Evolutionary conservation across 1,140 invertebrate genomes (phyloP).

Genomic region (Tetragonula clypearis): DNA sequence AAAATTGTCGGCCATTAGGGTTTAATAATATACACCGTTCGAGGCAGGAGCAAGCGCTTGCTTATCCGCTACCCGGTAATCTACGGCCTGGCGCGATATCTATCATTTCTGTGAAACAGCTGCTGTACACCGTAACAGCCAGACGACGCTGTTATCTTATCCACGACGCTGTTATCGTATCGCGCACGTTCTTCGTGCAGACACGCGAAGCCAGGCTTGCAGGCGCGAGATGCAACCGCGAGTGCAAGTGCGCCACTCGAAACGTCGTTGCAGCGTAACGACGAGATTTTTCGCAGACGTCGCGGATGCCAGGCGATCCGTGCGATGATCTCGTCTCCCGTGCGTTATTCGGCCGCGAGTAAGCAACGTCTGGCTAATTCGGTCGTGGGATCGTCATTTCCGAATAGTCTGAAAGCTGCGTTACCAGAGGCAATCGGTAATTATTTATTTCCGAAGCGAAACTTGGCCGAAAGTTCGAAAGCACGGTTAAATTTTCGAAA

Average conservation of each 20-base stretch:
- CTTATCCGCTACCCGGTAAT: not conserved
- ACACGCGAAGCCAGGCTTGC: not conserved
- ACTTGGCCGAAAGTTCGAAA: not conserved
- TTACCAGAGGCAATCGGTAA: no score
- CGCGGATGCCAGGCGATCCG: not conserved
- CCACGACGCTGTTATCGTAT: not conserved
- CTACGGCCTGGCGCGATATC: not conserved
- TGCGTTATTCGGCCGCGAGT: conserved; percentile 1
- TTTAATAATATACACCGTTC: not conserved
- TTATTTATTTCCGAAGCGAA: conserved; percentile 7
- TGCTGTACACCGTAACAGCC: not conserved
- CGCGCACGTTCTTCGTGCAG: not conserved
- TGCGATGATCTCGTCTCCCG: not conserved
- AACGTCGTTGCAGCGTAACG: not conserved
- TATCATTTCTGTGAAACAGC: not conserved
- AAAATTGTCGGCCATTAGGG: not conserved
- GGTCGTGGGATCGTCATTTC: conserved; percentile 6
- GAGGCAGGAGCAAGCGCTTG: not conserved
- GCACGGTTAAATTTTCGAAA: conserved; percentile 9
- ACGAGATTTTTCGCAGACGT: not conserved
- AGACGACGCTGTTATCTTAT: conserved; percentile 9
- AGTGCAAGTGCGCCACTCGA: not conserved
- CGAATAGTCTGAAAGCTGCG: not conserved
- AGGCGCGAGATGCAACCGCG: not conserved
- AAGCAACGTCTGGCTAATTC: conserved; percentile 16